Conservation (phyloP, 2,797 vertebrate genomes). For the Pangasius krempfi region DNA sequence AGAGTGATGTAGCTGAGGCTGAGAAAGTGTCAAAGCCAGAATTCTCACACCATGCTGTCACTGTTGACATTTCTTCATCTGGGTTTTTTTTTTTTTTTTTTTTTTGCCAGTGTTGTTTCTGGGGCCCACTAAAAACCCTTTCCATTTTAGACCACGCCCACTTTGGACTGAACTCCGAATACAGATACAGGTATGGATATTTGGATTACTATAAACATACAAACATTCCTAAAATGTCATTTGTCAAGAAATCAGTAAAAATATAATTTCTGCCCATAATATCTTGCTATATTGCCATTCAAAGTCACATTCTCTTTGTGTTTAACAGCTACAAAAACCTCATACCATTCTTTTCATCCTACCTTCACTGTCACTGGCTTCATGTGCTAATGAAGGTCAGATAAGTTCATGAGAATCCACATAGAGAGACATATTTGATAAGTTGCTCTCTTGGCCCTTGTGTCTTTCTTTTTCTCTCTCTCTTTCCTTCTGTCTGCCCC, state of each 20-base stretch:
- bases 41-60: background rate
- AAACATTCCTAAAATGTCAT: background rate
- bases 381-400: constrained; percentile 13
- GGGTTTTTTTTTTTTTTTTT: background rate
- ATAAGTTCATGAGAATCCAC: constrained; percentile 6
- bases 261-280: background rate
- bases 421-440: background rate
- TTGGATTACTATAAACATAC: background rate
- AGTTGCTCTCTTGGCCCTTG: background rate
- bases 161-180: background rate
- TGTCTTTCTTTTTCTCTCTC: background rate
- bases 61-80: background rate
- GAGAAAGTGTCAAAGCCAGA: background rate
- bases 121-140: background rate
- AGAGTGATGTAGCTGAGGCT: background rate
- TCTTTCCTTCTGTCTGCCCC: background rate
- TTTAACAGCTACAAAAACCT: background rate
- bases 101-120: background rate
- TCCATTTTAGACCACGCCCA: background rate
- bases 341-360: background rate
- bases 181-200: background rate
- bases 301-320: background rate
- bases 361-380: background rate
- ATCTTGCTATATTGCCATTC: background rate
- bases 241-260: background rate